Conservation (phyloP, 2,888 invertebrate species). For the Congeria kusceri region DNA sequence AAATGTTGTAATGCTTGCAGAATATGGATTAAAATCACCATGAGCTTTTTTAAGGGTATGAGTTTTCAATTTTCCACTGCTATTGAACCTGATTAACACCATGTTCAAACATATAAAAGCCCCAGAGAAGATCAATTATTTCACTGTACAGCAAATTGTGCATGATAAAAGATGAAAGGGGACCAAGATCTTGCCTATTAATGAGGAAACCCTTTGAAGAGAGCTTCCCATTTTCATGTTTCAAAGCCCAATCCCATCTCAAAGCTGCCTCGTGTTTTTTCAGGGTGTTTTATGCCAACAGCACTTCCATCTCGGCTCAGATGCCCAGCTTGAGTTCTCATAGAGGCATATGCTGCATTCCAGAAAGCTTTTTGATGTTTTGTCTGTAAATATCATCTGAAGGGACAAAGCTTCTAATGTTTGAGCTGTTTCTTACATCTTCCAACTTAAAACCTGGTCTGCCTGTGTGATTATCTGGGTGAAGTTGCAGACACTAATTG, state of each 20-base stretch:
- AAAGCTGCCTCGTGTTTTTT: slow-evolving; percentile 52
- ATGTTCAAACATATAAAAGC: slow-evolving; percentile 22
- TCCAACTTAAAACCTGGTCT: background rate
- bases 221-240: slow-evolving; percentile 59
- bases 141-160: slow-evolving; percentile 65
- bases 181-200: slow-evolving; percentile 56
- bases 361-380: slow-evolving; percentile 53
- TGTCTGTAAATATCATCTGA: slow-evolving; percentile 45
- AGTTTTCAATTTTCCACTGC: slow-evolving; percentile 33
- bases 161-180: slow-evolving; percentile 65
- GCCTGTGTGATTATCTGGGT: too few species aligned
- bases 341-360: slow-evolving; percentile 46
- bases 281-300: slow-evolving; percentile 43
- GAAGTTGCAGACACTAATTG: too few species aligned
- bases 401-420: slow-evolving; percentile 29
- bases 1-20: background rate
- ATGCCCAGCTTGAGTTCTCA: slow-evolving; percentile 40
- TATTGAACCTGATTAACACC: slow-evolving; percentile 41
- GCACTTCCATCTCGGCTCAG: slow-evolving; percentile 43
- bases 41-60: slow-evolving; percentile 20
- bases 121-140: slow-evolving; percentile 40
- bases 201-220: slow-evolving; percentile 55
- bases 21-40: slow-evolving; percentile 20
- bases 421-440: slow-evolving; percentile 10
- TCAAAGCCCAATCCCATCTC: slow-evolving; percentile 62